A percentile compares a stretch with the other conserved stretches of the same genome.
These are phyloP conservation scores for Siderastrea siderea DNA, from an alignment of 92 coral and sea anemone genomes.

Conservation along the genomic window DNA sequence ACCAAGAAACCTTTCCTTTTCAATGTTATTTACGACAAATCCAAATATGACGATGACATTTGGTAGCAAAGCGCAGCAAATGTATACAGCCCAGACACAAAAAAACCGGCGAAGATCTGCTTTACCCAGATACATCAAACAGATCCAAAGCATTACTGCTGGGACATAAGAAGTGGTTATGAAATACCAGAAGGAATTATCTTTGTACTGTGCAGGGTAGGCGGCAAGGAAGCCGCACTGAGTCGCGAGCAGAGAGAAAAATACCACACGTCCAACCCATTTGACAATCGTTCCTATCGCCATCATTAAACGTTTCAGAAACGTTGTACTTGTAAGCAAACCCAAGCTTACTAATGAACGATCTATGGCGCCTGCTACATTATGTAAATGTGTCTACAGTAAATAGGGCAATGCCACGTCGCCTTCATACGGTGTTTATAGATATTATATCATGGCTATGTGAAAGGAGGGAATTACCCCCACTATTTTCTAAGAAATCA, in stretches of 20 bases:
- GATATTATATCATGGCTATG: too few relatives aligned
- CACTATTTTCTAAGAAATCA: too few relatives aligned
- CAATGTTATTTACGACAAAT: neutral
- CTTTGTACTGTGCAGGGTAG: conserved; percentile 9
- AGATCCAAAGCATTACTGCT: neutral
- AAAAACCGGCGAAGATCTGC: neutral
- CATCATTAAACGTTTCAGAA: neutral
- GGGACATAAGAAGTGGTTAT: neutral
- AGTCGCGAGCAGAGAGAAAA: neutral
- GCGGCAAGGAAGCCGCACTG: conserved; percentile 10
- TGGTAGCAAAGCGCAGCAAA: neutral
- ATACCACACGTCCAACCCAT: neutral
- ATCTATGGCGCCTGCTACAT: too few relatives aligned
- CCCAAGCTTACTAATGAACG: too few relatives aligned
- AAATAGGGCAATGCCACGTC: too few relatives aligned
- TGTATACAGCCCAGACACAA: neutral
- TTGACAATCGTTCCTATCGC: neutral
- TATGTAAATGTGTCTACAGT: too few relatives aligned
- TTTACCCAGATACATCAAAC: neutral
- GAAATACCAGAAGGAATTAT: neutral
- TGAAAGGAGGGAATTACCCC: too few relatives aligned
- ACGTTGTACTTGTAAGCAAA: neutral
- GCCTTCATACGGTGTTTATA: too few relatives aligned
- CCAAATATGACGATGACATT: neutral
- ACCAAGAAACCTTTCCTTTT: neutral